Base-by-base conservation (phyloP, 2,113 vertebrate species). In the Nestor notabilis region DNA sequence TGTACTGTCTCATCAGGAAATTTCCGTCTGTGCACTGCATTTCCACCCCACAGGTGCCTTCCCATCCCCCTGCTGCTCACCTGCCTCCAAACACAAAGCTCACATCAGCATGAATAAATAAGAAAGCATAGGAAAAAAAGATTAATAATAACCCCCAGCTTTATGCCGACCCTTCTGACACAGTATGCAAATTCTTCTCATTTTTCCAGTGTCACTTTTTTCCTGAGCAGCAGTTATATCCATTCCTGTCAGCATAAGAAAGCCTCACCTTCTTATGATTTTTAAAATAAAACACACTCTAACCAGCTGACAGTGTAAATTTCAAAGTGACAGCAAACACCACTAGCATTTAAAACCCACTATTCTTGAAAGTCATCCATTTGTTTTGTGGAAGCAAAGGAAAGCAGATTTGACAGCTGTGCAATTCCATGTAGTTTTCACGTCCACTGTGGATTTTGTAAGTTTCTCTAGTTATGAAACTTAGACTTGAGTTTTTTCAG, bases 401-500 rank as follows among this genome's bases (percentile, higher is more conserved):
- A 61, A 50, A 71, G 84, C 92, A 95, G 64, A 70, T 94, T 64
- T 84, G 61, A 77, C 89, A 96, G 89, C 77, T 84, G 83, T 2
- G 21, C 35, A 35, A 79, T 68, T 71, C 81, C 82, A 87, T 18
- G 1, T 3, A 43, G 58, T 75, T 87, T 43, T 33, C 24, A 1
- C 1, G 11, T 39, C 81, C 74, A 55, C 2, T 52, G 37, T 49
- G 69, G 53, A 56, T 61, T 81, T 60, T 44, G 7, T 6, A 71
- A 89, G 41, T 87, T 52, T 28, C 49, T 89, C 77, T 3, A 70
- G 60, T 43, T 82, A 9, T 17, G 55, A 91, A 92, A 49, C 8
- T 65, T 72, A 89, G 65, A 50, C 46, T 41, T 3, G 39, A 68
- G 56, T 12, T 61, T 76, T 69, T 41, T 28, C 17, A 60, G 72